Evolutionary conservation across 2,797 vertebrate species (phyloP).

Genomic region (Crypturellus tataupa): DNA sequence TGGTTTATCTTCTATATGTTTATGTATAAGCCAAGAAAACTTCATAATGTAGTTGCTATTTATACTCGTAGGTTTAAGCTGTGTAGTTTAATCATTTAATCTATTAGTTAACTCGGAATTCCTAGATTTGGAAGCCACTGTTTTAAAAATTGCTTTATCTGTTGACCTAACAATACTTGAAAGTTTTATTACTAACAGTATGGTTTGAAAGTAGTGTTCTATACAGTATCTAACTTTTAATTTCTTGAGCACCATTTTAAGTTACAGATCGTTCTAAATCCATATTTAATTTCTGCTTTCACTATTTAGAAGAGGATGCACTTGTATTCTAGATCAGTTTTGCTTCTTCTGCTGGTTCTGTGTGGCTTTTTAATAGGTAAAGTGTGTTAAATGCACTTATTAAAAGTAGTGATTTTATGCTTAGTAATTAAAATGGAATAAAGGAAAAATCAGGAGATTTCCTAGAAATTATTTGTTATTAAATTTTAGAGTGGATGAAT

Average conservation of each 20-base stretch:
- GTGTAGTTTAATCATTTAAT: not conserved
- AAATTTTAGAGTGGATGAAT: fast-evolving
- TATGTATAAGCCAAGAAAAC: not conserved
- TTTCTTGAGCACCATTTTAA: not conserved
- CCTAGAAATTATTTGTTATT: not conserved
- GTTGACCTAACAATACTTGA: not conserved
- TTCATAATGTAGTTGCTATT: not conserved
- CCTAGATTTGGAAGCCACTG: not conserved
- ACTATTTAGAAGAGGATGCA: fast-evolving
- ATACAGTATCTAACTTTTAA: not conserved
- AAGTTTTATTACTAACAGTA: not conserved
- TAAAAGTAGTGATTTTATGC: not conserved
- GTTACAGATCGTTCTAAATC: not conserved
- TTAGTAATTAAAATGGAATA: not conserved
- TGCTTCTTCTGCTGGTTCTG: slow-evolving; percentile 20
- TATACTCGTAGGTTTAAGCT: not conserved
- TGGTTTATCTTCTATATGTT: not conserved
- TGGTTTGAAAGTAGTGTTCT: not conserved
- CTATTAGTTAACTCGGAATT: not conserved
- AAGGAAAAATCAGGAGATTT: not conserved
- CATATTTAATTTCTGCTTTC: fast-evolving
- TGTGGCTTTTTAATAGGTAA: not conserved
- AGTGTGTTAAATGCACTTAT: not conserved
- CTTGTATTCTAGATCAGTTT: not conserved
- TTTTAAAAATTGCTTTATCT: not conserved